Percentiles rank a stretch among this genome's conserved stretches.
Evolutionary conservation across 2,888 invertebrate species (phyloP).

Genomic region (Neoaliturus tenellus): DNA sequence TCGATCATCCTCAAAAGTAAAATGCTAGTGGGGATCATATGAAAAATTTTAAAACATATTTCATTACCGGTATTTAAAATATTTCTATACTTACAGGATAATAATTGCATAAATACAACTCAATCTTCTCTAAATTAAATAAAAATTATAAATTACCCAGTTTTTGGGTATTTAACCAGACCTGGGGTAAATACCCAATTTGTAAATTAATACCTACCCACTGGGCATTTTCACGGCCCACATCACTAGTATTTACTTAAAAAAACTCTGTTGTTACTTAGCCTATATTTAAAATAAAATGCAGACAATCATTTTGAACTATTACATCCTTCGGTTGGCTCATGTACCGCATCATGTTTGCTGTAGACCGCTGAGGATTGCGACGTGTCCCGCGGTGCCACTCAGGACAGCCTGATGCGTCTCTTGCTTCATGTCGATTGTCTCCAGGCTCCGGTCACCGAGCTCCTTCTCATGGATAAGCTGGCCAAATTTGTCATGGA

Average conservation of each 20-base stretch:
- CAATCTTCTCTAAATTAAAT: no score
- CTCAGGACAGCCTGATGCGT: constrained; percentile 78
- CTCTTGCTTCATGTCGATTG: constrained; percentile 79
- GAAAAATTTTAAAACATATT: no score
- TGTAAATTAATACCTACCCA: background rate
- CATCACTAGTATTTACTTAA: background rate
- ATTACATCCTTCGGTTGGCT: background rate
- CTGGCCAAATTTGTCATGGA: constrained; percentile 77
- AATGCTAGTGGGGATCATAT: no score
- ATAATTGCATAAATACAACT: no score
- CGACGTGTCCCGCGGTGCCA: constrained; percentile 64
- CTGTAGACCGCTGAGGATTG: constrained; percentile 61
- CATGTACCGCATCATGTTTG: no score
- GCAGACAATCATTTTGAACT: no score
- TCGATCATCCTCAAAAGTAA: no score
- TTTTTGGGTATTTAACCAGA: no score
- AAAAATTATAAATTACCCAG: no score
- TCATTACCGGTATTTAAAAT: no score
- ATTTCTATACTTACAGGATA: no score
- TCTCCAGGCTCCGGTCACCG: constrained; percentile 78
- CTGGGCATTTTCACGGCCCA: background rate
- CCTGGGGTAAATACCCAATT: no score
- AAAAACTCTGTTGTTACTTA: background rate
- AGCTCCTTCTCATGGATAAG: constrained; percentile 77
- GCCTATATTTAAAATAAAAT: background rate